phyloP scores from a whole-genome alignment of 2,113 vertebrate genomes.

The Aptenodytes patagonicus region DNA sequence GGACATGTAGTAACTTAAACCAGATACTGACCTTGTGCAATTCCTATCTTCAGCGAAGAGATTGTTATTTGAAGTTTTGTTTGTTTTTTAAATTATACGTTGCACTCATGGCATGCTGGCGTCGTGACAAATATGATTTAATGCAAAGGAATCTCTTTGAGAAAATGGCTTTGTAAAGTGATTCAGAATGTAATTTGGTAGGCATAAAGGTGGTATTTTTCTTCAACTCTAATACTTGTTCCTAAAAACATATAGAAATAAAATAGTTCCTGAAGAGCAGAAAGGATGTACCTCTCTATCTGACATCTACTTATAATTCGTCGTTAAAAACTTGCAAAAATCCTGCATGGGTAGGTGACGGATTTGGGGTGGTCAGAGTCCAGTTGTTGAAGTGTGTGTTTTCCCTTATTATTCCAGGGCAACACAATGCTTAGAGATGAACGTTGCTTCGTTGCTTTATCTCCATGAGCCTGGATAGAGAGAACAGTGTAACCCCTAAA shows the following conservation, averaged over 20 bases:
- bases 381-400: background rate
- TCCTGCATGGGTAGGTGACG: background rate
- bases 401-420: background rate
- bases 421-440: background rate
- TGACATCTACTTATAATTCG: background rate
- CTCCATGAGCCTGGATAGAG: background rate
- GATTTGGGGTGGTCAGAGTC: background rate
- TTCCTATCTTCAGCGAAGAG: background rate
- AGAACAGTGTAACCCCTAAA: background rate
- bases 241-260: background rate
- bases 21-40: conserved; percentile 28
- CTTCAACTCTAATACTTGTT: background rate
- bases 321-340: background rate
- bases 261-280: background rate
- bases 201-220: background rate
- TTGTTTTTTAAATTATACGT: conserved; percentile 5
- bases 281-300: background rate
- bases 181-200: background rate
- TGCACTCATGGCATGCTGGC: background rate
- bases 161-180: background rate
- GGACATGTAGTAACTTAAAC: conserved; percentile 37
- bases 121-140: background rate
- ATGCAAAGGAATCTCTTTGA: background rate
- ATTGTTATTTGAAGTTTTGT: conserved; percentile 26
- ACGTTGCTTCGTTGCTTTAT: background rate